Evolutionary conservation across 2,888 invertebrate genomes (phyloP).

Genomic region (Leptogaster cylindrica): DNA sequence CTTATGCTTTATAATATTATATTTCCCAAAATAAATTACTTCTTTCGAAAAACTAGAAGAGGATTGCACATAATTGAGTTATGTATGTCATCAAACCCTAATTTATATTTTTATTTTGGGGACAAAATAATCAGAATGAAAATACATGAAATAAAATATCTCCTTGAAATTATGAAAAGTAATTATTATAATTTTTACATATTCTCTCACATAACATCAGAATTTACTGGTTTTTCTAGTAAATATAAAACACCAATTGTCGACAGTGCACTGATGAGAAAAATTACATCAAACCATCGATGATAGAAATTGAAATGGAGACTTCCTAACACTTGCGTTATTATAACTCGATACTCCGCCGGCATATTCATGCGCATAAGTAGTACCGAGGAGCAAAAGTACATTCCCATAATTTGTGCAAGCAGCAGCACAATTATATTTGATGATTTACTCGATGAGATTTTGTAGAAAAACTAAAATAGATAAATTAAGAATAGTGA

Average conservation of each 20-base stretch:
- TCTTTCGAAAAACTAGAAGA: too few species aligned
- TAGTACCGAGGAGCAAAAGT: conserved; percentile 96
- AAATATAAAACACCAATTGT: conserved; percentile 95
- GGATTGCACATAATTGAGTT: too few species aligned
- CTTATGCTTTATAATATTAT: too few species aligned
- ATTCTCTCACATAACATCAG: conserved; percentile 57
- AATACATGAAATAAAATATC: neutral
- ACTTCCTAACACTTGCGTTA: conserved; percentile 87
- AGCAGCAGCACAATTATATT: conserved; percentile 95
- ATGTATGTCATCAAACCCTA: too few species aligned
- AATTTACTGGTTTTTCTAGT: conserved; percentile 87
- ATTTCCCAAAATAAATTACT: too few species aligned
- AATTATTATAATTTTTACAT: too few species aligned
- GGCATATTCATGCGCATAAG: conserved; percentile 99
- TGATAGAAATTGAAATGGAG: conserved; percentile 99
- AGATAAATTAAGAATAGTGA: conserved; percentile 48
- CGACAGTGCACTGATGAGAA: conserved; percentile 93
- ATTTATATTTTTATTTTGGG: neutral
- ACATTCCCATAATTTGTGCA: conserved; percentile 99
- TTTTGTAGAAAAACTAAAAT: conserved; percentile 97
- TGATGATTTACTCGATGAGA: conserved; percentile 97
- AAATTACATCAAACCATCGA: conserved; percentile 99
- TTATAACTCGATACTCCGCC: conserved; percentile 90
- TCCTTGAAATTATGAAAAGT: too few species aligned
- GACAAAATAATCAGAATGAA: neutral